Evolutionary conservation across 2,888 invertebrate species (phyloP).

Genomic region (Morpho helenor): DNA sequence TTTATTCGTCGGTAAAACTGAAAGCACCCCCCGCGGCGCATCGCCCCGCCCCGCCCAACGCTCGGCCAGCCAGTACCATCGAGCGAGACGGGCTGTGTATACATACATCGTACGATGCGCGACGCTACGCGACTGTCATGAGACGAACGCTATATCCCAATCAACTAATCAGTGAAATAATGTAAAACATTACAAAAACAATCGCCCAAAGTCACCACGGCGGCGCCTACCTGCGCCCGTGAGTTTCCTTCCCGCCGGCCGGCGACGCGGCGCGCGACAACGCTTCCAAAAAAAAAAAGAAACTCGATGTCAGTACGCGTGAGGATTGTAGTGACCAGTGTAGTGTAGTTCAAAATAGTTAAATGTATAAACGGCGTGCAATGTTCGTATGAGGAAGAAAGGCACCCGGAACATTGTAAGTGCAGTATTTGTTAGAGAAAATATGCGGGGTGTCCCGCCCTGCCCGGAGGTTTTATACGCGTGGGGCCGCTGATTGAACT

Average conservation of each 20-base stretch:
- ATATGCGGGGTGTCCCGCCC: conserved; percentile 70
- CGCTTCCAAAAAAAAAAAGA: conserved; percentile 64
- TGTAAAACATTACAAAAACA: conserved; percentile 72
- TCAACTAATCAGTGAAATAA: conserved; percentile 73
- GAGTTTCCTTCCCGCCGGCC: conserved; percentile 82
- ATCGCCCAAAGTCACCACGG: conserved; percentile 68
- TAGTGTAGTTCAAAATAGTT: conserved; percentile 75
- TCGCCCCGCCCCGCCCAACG: conserved; percentile 38
- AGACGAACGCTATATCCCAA: conserved; percentile 57
- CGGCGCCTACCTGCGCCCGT: conserved; percentile 77
- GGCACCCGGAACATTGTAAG: conserved; percentile 76
- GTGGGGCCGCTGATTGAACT: conserved; percentile 67
- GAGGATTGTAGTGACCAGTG: conserved; percentile 68
- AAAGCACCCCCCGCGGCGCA: conserved; percentile 41
- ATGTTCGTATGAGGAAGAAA: conserved; percentile 81
- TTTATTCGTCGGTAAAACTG: conserved; percentile 39
- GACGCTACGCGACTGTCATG: conserved; percentile 64
- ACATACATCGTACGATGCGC: conserved; percentile 52
- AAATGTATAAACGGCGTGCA: conserved; percentile 75
- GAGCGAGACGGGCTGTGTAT: conserved; percentile 68
- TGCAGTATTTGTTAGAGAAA: conserved; percentile 61
- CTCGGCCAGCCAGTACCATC: conserved; percentile 61
- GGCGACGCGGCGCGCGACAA: conserved; percentile 81
- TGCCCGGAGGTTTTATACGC: conserved; percentile 56
- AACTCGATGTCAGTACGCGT: conserved; percentile 68